Evolutionary conservation across 2,797 vertebrate species (phyloP), one percentile per base, ranked within the genome.

Genomic region (Semaprochilodus insignis): DNA sequence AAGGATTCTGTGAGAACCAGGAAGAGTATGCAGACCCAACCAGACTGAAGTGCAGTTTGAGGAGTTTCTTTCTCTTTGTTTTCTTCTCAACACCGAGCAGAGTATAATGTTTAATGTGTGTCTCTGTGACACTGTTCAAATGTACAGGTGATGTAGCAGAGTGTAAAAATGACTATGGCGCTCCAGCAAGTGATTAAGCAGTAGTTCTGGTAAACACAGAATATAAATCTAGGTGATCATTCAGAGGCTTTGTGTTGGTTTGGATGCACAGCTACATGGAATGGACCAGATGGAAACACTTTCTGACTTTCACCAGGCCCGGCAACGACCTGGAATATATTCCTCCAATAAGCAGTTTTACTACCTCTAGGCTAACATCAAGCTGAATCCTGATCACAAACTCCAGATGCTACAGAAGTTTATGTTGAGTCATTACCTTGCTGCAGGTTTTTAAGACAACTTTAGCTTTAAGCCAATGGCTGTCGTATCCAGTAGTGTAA

Each of bases 1-100:
- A 73, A 90, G 86, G 92, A 91, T 93, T 92, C 91, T 86, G 79
- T 90, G 92, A 92, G 91, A 92, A 92, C 85, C 86, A 70, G 40
- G 66, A 80, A 69, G 44, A 71, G 17, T 59, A n/a, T 15, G 17
- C 72, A 59, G 31, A 7, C 14, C 10, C 8, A 65, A 40, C 74
- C 69, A 25, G n/a, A 1, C n/a, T 13, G 17, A 2, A 59, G 6
- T 14, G 14, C 19, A 25, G 25, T 60, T 17, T 44, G 34, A 36
- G 54, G 2, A 25, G 10, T 74, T 31, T 13, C 0, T 57, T 44
- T 34, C 16, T 16, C n/a, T 72, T 72, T 15, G 8, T n/a, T 2
- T 34, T 16, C 36, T 6, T 69, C 14, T 48, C 14, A 13, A 13
- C 16, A 54, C 69, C 52, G 13, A 6, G 57, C 0, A 6, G 6